Evolutionary conservation across 2,113 vertebrate genomes (phyloP), one percentile per base, ranked within the genome.

Genomic region (Albula glossodonta): DNA sequence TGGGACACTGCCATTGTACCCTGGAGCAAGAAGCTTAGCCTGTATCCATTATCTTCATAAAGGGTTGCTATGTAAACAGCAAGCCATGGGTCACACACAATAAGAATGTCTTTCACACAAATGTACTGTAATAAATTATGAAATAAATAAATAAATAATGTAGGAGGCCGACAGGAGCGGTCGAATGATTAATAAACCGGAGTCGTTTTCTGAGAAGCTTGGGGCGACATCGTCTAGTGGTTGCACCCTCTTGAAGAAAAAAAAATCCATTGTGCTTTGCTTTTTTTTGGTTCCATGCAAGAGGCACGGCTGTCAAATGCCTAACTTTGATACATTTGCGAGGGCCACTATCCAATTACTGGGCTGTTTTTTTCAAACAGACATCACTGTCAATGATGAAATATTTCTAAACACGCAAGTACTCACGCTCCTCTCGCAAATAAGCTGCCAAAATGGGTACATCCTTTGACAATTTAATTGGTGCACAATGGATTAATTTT

Each of bases 401-500:
- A 74, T 56, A 74, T 74, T 10, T 74, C 70, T 10, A 70, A 70
- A 70, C n/a, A 70, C 19, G 19, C n/a, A 22, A 22, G 17, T 5
- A 17, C 53, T 6, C 53, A 56, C 6, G 53, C 53, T 56, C 7
- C 53, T 41, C 53, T 12, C 1, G 53, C 6, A 56, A 56, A 56
- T 56, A 56, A 56, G 12, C 53, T 56, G 53, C 6, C 70, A 74
- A 31, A 7, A 17, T 70, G 63, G 3, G 8, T 17, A n/a, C 6
- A 31, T n/a, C 31, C 70, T 70, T 13, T 74, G 70, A 74, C 70
- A 74, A 74, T 31, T 74, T 74, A 74, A 74, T 74, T 74, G 70
- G 17, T n/a, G 10, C 70, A 74, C 70, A 74, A 74, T 13, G 70
- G 70, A 74, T 74, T 74, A 31, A 74, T 74, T 74, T 74, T 25